Evolutionary conservation across 2,888 invertebrate genomes (phyloP).

Genomic region (Patella ulyssiponensis): DNA sequence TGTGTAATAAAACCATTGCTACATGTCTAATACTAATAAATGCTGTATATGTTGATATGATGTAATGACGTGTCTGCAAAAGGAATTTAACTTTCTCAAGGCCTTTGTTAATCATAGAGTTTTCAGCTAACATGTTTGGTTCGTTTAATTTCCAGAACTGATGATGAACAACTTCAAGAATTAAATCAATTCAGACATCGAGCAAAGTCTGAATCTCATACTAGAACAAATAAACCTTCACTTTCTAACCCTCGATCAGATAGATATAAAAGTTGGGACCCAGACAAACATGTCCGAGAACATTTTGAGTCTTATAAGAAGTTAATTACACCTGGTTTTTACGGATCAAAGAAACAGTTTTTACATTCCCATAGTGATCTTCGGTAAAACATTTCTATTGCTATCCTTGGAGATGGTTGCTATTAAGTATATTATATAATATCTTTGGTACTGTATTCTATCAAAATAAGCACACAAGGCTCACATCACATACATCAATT

Average conservation of each 20-base stretch:
- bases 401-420: conserved; percentile 2
- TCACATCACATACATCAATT: too few relatives aligned
- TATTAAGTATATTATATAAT: too few relatives aligned
- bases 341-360: conserved; percentile 43
- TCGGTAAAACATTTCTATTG: conserved; percentile 38
- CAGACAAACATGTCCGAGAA: conserved; percentile 37
- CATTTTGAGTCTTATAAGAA: conserved; percentile 61
- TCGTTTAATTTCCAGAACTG: conserved; percentile 48
- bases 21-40: too few relatives aligned
- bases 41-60: too few relatives aligned
- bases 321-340: conserved; percentile 63
- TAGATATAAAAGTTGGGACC: conserved; percentile 39
- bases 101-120: neutral
- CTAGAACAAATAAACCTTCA: neutral
- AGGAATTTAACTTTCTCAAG: conserved; percentile 6
- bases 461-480: too few relatives aligned
- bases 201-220: conserved; percentile 35
- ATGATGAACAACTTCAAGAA: conserved; percentile 48
- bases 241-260: conserved; percentile 16
- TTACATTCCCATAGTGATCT: conserved; percentile 49
- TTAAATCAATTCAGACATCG: conserved; percentile 23
- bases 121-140: neutral
- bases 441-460: too few relatives aligned
- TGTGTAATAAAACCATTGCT: too few relatives aligned
- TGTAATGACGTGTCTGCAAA: neutral